Evolutionary conservation across 2,113 vertebrate genomes (phyloP), one percentile per base, ranked within the genome.

Genomic region (Heteronetta atricapilla): DNA sequence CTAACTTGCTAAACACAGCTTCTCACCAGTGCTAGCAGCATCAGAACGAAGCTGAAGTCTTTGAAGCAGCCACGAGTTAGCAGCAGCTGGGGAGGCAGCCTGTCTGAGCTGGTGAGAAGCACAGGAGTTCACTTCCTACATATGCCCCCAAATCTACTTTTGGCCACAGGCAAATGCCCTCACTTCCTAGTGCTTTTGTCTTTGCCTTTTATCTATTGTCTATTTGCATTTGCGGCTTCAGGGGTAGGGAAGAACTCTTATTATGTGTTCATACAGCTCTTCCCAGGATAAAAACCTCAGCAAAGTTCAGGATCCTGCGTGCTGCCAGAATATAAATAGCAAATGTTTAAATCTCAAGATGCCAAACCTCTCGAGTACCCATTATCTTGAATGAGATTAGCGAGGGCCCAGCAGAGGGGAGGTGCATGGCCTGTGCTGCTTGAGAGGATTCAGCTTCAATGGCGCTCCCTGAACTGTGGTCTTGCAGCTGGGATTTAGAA

Each of bases 231-330:
- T 75, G 58, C 53, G 58, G 68, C 63, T 52, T 66, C n/a, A 42
- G 10, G 34, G 33, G 10, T 33, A 79, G 62, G 73, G 52, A 46
- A 62, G 13, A 75, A 31, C 42, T 36, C 46, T 36, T 23, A 11
- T 5, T 23, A 19, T 1, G 0, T 23, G 9, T 38, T 88, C 42
- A 34, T n/a, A 21, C 8, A 11, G 66, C 33, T 18, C 66, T 62
- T 26, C 10, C 10, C 13, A 21, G 55, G 48, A 38, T 42, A 36
- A 66, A 88, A 86, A 6, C 77, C 89, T 80, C 22, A 7, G 60
- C 14, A 31, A 64, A 29, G n/a, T 23, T 60, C 63, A 21, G 68
- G 74, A n/a, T 83, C 58, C 33, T 10, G 1, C 5, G 34, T 25
- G 40, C 59, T 86, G 69, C 70, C 55, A 50, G 56, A 72, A 13